phyloP scores from a whole-genome alignment of 2,888 invertebrate species.

The Machimus atricapillus region DNA sequence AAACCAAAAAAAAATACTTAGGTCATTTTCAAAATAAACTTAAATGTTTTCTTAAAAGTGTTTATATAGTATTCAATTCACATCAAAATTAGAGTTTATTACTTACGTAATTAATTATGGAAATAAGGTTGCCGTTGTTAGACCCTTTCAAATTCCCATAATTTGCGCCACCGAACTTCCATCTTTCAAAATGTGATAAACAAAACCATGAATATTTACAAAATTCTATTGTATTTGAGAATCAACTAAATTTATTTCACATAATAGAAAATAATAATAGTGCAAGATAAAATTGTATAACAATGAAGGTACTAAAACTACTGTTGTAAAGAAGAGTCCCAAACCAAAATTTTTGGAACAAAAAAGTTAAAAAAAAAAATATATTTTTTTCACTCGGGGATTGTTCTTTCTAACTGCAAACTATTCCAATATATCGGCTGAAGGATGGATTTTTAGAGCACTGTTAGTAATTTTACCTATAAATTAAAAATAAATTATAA shows the following conservation, averaged over 20 bases:
- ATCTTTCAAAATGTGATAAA: neutral
- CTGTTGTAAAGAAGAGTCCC: neutral
- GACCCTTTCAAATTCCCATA: too few species aligned
- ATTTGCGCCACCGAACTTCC: neutral
- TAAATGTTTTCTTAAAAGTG: too few species aligned
- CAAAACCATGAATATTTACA: neutral
- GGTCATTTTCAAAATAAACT: too few species aligned
- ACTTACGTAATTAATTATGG: too few species aligned
- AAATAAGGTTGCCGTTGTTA: too few species aligned
- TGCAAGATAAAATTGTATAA: constrained; percentile 6
- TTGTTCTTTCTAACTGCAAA: neutral
- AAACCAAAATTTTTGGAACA: neutral
- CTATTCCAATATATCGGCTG: neutral
- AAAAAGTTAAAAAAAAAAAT: neutral
- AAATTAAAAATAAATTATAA: constrained; percentile 27
- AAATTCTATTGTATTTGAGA: constrained; percentile 1
- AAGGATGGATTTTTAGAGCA: neutral
- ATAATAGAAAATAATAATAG: constrained; percentile 3
- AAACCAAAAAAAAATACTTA: too few species aligned
- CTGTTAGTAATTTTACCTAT: constrained; percentile 11
- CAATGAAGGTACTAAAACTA: neutral
- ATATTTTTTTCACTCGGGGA: neutral
- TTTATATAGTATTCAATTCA: too few species aligned
- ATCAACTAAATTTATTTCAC: constrained; percentile 6
- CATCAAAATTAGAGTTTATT: too few species aligned